phyloP scores from a whole-genome alignment of 2,113 vertebrate species.

The Atrichornis clamosus region DNA sequence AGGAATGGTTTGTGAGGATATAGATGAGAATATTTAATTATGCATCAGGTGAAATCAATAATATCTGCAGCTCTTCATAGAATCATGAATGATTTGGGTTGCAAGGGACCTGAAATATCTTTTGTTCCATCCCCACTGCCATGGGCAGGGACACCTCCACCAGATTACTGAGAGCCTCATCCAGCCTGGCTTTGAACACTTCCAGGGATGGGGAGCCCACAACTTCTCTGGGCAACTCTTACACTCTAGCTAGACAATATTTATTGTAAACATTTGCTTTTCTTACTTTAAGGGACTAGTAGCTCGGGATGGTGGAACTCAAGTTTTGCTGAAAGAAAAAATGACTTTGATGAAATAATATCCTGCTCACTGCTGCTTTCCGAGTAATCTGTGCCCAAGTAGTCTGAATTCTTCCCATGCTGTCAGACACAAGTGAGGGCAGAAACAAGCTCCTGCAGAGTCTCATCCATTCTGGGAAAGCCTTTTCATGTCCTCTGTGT shows the following conservation, averaged over 20 bases:
- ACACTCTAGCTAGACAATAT: neutral
- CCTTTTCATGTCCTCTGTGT: neutral
- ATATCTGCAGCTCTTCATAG: neutral
- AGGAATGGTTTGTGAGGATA: neutral
- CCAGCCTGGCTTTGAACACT: neutral
- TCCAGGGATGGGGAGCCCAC: rapidly evolving
- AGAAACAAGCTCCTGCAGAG: neutral
- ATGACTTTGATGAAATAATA: neutral
- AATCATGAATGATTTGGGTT: neutral
- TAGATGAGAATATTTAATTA: neutral
- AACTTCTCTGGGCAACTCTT: neutral
- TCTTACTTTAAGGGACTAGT: neutral
- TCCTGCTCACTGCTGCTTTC: neutral
- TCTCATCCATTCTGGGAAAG: neutral
- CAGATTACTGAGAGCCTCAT: neutral
- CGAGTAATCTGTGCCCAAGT: neutral
- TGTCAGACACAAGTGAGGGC: neutral
- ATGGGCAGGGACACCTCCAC: neutral
- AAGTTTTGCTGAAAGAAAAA: neutral
- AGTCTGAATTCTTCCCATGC: neutral
- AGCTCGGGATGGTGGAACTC: neutral
- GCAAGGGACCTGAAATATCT: neutral
- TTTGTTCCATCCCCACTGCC: neutral
- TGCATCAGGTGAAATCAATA: neutral
- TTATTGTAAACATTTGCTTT: neutral